Evolutionary conservation across 2,888 invertebrate species (phyloP), one percentile per base, ranked within the genome.

Genomic region (Trimorus sp.): DNA sequence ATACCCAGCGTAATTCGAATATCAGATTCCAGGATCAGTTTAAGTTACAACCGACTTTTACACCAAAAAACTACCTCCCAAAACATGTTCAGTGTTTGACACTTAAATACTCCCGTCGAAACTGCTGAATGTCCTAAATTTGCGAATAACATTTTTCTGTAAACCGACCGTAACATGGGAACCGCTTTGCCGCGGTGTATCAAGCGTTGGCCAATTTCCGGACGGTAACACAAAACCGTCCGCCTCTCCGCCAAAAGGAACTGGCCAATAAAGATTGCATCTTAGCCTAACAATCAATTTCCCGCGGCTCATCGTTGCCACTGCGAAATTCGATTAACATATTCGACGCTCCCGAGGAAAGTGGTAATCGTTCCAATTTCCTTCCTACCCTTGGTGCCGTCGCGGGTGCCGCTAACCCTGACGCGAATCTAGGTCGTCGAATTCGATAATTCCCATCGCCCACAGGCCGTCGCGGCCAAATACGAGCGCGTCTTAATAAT

Each of bases 401-500:
- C 38, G 40, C 45, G 56, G 16, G 53, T 58, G 48, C 37, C 54
- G 51, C 56, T 76, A 75, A 71, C 60, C 66, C 66, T 54, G 65
- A 38, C 9, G 73, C 49, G 56, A 45, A 79, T 74, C 37, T 79
- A 58, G 79, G 79, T 71, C 79, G 36, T 45, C 54, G 73, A 65
- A 81, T 79, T 73, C 70, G 76, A 74, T 74, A 62, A 74, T 70
- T 79, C 77, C 62, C 69, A 74, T 77, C 79, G 75, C 83, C 83
- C 71, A 83, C 83, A 62, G 62, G 16, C 26, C 69, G 42, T 4
- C 48, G 14, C 15, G 45, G 45, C 62, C 53, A 66, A 79, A 82
- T 45, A 48, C 73, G 74, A 75, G 75, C 69, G 81, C 76, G 76
- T 74, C 79, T 79, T 82, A 77, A 77, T 79, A 79, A 82, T 83